phyloP scores from a whole-genome alignment of 2,113 vertebrate species.

The Chlorocebus sabaeus region DNA sequence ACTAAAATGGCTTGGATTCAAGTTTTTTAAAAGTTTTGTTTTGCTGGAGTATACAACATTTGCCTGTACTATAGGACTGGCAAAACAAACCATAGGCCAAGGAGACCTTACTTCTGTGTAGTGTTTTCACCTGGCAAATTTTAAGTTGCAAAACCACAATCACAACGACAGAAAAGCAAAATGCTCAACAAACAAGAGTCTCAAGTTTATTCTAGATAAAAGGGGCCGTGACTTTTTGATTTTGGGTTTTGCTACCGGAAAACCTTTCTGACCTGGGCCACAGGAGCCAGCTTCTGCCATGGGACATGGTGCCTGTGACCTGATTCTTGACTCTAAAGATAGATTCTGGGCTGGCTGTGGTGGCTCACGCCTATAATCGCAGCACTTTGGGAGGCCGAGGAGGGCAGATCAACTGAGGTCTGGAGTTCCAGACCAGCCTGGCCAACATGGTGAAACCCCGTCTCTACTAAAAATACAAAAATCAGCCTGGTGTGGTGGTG shows the following conservation, averaged over 20 bases:
- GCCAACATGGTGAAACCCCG: no score
- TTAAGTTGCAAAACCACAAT: neutral
- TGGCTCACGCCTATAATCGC: no score
- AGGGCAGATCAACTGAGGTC: no score
- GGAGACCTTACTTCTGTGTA: neutral
- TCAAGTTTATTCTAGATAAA: neutral
- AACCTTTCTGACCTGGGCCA: neutral
- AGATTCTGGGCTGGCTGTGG: neutral
- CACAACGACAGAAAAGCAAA: neutral
- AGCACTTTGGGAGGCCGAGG: no score
- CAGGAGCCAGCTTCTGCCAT: neutral
- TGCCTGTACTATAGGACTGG: neutral
- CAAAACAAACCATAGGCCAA: neutral
- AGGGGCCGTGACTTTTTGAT: neutral
- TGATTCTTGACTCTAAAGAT: neutral
- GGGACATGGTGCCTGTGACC: accelerated
- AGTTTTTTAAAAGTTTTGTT: neutral
- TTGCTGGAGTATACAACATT: neutral
- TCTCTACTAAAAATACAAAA: no score
- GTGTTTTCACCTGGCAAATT: neutral
- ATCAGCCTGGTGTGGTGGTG: no score
- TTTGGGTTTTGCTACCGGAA: neutral
- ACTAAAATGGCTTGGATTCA: neutral
- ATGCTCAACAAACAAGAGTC: neutral
- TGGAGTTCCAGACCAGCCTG: no score